phyloP scores from a whole-genome alignment of 2,113 vertebrate genomes.

The Ptilorrhoa leucosticta region DNA sequence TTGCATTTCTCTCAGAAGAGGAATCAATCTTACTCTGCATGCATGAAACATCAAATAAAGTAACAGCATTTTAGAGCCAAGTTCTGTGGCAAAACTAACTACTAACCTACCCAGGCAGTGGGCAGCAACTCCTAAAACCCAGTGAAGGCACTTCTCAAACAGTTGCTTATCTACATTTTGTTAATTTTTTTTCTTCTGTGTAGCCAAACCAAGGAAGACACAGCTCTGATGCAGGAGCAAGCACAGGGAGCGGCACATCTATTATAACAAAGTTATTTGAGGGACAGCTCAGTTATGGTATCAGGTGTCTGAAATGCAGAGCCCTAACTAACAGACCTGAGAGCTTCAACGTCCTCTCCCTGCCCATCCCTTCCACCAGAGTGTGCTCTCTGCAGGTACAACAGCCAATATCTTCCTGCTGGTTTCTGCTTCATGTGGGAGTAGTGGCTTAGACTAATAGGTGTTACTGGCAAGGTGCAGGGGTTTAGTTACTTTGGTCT shows the following conservation, averaged over 20 bases:
- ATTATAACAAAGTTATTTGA: conserved; percentile 82
- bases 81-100: background rate
- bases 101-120: background rate
- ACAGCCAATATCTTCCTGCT: background rate
- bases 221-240: background rate
- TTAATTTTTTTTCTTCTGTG: background rate
- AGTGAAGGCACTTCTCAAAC: background rate
- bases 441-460: rapidly evolving
- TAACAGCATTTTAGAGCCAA: background rate
- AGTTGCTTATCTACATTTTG: background rate
- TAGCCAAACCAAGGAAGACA: conserved; percentile 41
- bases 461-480: background rate
- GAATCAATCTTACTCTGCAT: background rate
- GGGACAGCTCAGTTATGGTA: conserved; percentile 75
- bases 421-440: background rate
- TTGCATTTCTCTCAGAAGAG: background rate
- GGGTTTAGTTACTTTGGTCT: background rate
- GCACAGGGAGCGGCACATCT: conserved; percentile 55
- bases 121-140: background rate
- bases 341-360: conserved; percentile 79
- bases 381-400: conserved; percentile 81
- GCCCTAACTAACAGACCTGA: conserved; percentile 69
- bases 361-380: conserved; percentile 75
- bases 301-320: conserved; percentile 75
- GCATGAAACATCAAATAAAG: background rate